phyloP scores from a whole-genome alignment of 1,140 invertebrate genomes.

The Scaptomyza graminum region DNA sequence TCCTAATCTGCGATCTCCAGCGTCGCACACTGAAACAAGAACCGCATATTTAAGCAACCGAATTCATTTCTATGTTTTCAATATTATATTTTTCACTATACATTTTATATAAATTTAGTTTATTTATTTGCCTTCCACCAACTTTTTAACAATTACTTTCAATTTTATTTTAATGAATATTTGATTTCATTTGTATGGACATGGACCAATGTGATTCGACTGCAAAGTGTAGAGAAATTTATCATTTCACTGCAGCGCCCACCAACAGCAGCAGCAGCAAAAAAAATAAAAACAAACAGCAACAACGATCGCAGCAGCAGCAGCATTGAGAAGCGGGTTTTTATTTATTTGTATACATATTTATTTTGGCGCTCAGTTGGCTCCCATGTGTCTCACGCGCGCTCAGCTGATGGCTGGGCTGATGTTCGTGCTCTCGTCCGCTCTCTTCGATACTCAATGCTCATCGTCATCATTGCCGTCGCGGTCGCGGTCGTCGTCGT shows the following conservation, averaged over 20 bases:
- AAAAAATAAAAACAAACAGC: conserved; percentile 33
- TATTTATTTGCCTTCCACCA: too few relatives aligned
- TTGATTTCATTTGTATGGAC: not conserved
- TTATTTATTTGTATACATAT: conserved; percentile 26
- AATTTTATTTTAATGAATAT: not conserved
- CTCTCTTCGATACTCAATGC: conserved; percentile 50
- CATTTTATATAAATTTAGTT: too few relatives aligned
- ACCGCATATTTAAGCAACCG: not conserved
- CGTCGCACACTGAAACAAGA: conserved; percentile 16
- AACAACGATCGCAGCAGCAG: conserved; percentile 47
- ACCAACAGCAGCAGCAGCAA: conserved; percentile 24
- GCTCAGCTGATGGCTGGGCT: conserved; percentile 40
- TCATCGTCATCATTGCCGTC: conserved; percentile 32
- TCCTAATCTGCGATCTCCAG: conserved; percentile 24
- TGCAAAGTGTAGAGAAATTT: conserved; percentile 80
- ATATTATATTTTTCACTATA: too few relatives aligned
- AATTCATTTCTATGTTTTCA: too few relatives aligned
- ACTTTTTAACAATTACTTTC: too few relatives aligned
- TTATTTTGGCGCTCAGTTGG: conserved; percentile 39
- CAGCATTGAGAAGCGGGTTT: conserved; percentile 11
- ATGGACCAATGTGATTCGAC: conserved; percentile 53
- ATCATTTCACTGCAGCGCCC: conserved; percentile 71
- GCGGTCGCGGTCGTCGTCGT: conserved; percentile 9
- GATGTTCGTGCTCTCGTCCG: conserved; percentile 30
- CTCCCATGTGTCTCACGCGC: conserved; percentile 37